phyloP scores from a whole-genome alignment of 53 echinoderm and acorn worm genomes.

The Mesocentrotus franciscanus region DNA sequence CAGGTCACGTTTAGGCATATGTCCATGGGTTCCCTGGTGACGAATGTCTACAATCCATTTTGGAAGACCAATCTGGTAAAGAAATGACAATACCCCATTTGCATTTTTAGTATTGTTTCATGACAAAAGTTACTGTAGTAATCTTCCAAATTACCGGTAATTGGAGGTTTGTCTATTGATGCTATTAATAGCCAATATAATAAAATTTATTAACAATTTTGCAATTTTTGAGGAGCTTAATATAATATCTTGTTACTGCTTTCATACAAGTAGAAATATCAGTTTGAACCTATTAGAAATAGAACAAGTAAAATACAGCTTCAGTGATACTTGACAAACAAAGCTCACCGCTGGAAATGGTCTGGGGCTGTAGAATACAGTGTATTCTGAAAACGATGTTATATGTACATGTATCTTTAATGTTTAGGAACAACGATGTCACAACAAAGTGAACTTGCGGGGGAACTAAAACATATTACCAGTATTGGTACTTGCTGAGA shows the following conservation, averaged over 20 bases:
- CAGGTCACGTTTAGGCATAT: background rate
- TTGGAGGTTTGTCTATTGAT: background rate
- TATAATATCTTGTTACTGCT: too few relatives aligned
- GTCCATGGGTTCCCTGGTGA: slow-evolving; percentile 42
- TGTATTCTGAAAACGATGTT: background rate
- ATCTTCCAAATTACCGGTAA: background rate
- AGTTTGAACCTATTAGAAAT: too few relatives aligned
- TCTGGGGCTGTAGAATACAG: too few relatives aligned
- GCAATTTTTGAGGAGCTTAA: too few relatives aligned
- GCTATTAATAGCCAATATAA: too few relatives aligned
- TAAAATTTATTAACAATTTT: too few relatives aligned
- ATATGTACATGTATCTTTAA: background rate
- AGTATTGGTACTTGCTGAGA: too few relatives aligned
- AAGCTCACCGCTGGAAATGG: too few relatives aligned
- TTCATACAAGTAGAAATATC: too few relatives aligned
- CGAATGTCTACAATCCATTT: slow-evolving; percentile 57
- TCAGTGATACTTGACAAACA: too few relatives aligned
- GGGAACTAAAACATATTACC: too few relatives aligned
- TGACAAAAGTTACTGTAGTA: background rate
- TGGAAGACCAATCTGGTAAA: slow-evolving; percentile 37
- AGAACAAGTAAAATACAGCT: too few relatives aligned
- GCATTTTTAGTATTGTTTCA: background rate
- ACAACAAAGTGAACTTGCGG: background rate
- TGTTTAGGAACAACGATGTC: background rate
- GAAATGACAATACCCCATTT: background rate